Percentiles rank a stretch among this genome's conserved stretches.
Conservation (phyloP, 2,113 vertebrate species). For the Phaethon lepturus region DNA sequence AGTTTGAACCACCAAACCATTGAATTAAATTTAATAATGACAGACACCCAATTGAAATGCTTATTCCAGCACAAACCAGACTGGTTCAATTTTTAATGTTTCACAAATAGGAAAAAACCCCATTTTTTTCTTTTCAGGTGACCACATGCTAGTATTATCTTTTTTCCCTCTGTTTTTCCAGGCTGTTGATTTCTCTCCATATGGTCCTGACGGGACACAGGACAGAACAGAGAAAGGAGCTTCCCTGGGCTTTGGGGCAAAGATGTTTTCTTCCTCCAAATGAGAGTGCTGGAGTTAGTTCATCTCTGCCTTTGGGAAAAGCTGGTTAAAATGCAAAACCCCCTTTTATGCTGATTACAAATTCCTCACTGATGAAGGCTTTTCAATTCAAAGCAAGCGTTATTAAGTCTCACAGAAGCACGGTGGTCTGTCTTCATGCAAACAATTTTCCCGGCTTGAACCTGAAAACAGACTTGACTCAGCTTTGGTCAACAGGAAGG, state of each 20-base stretch:
- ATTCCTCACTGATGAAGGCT: neutral
- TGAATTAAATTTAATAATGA: neutral
- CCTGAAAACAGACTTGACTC: neutral
- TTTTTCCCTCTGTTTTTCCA: neutral
- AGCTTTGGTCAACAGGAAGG: neutral
- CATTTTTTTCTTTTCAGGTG: neutral
- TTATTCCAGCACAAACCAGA: rapidly evolving
- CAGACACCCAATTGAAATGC: rapidly evolving
- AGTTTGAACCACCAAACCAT: neutral
- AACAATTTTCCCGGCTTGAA: neutral
- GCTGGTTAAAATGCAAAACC: neutral
- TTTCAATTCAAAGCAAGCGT: neutral
- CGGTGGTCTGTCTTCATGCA: neutral
- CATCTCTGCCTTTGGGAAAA: neutral
- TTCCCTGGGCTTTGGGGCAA: neutral
- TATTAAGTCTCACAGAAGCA: neutral
- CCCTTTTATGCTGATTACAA: neutral
- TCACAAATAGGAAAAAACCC: neutral
- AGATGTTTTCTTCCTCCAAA: neutral
- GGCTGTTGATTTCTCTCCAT: neutral
- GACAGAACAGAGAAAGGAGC: neutral
- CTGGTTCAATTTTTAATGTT: rapidly evolving
- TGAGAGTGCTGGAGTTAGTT: neutral
- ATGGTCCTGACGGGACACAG: neutral
- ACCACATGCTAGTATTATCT: neutral